Base-by-base conservation (phyloP, 2,797 vertebrate genomes). In the Eurystomus glaucurus region DNA sequence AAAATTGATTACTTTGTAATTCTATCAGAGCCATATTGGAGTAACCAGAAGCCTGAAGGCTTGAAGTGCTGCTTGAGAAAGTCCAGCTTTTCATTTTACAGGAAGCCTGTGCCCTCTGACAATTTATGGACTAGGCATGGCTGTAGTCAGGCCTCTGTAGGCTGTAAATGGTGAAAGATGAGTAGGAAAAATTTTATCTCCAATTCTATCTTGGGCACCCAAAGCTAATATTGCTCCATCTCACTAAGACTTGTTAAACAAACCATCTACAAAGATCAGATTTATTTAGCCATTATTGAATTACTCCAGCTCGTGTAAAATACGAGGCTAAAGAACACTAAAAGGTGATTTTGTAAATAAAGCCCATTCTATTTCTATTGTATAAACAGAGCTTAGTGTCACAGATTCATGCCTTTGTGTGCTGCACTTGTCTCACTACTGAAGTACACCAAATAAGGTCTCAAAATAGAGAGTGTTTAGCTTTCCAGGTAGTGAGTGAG, bases 361-460 rank as follows among this genome's bases (percentile, higher is more conserved):
- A 91, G n/a, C 33, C 74, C 61, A 37, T 96, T 97, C 91, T 65
- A 33, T 90, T 91, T 83, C 84, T 57, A 29, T 80, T 95, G 55
- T 88, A 96, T 97, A 97, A 97, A 97, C 96, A 98, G 46, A 94
- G 74, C 58, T 92, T 25, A 43, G 60, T 78, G 79, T 88, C 90
- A 68, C 62, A 90, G 93, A 85, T 79, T 45, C 83, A 12, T 41
- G 31, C 23, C 12, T 76, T 81, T 80, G 51, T 69, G 22, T 37
- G n/a, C 86, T 81, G 54, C 50, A 31, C 64, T 94, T 92, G 75
- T 80, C 81, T 96, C 87, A 16, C 70, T 83, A 77, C 80, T 14
- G 7, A 83, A 93, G 70, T 69, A 41, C 77, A 78, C 97, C 97
- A 98, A 98, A 98, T 97, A 97, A 96, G 97, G 97, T 57, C 89